Evolutionary conservation across 2,888 invertebrate genomes (phyloP), one percentile per base, ranked within the genome.

Genomic region (Lepidonotus clava): DNA sequence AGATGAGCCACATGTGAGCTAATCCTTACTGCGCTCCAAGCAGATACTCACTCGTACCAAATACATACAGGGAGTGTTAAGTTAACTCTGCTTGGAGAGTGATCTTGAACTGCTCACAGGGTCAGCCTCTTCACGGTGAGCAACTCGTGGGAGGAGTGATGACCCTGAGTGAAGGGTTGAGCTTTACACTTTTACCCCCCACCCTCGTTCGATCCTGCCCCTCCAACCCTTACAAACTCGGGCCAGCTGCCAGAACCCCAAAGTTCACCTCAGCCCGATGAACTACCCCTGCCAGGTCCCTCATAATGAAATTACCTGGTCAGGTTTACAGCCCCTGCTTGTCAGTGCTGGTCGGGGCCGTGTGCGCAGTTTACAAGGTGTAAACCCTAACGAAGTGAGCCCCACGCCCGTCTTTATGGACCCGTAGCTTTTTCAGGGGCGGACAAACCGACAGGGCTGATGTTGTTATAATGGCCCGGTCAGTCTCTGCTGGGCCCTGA

Each of bases 321-420:
- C 34, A 34, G 1, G 36, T 71, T 71, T 71, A 71, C 71, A 18
- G 71, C 21, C 21, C 36, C 38, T 34, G 71, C 71, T 71, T 71
- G 71, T 71, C 71, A 71, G 71, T 34, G 34, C 18, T 34, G 34
- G 71, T 71, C 38, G 71, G 36, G 36, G 24, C 36, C 38, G 71
- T 21, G 71, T 38, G 14, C 38, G 36, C 36, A 38, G 36, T 38
- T 34, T 38, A 71, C 71, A 71, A 71, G 71, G 71, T 71, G 71
- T 71, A 71, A 38, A 11, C 36, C 38, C 71, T 71, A 71, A 71
- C 71, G 71, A 71, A 71, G 71, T 61, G 61, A 71, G 71, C 36
- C 36, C 5, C 14, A 11, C 38, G 38, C 18, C 71, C 71, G 36
- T 34, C 36, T 34, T 71, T 71, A 71, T 71, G 71, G 5, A 2